These are phyloP conservation scores for Drosophila tropicalis DNA, from an alignment of 1,140 invertebrate genomes.

Conservation along the genomic window DNA sequence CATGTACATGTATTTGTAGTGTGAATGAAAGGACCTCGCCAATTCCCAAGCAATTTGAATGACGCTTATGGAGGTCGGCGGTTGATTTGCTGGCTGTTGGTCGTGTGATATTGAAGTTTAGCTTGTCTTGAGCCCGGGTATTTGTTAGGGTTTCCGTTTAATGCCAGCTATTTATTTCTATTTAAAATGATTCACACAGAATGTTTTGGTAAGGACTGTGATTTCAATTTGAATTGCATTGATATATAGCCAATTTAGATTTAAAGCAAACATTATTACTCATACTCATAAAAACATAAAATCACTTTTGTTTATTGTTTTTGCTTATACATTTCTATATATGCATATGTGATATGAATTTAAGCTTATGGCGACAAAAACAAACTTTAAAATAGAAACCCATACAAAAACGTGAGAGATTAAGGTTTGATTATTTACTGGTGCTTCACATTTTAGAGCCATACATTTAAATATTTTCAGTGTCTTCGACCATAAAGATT, in stretches of 20 bases:
- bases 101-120: constrained; percentile 6
- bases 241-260: neutral
- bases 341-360: too few species aligned
- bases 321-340: too few species aligned
- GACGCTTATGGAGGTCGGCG: neutral
- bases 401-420: too few species aligned
- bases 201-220: neutral
- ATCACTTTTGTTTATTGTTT: too few species aligned
- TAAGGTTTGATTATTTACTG: too few species aligned
- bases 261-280: too few species aligned
- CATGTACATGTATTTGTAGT: neutral
- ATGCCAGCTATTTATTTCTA: constrained; percentile 1
- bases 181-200: neutral
- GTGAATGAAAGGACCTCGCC: neutral
- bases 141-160: constrained; percentile 6
- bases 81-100: neutral
- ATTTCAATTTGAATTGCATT: neutral
- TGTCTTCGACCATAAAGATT: too few species aligned
- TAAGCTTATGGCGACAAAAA: too few species aligned
- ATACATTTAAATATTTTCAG: too few species aligned
- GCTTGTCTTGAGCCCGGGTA: neutral
- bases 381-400: too few species aligned
- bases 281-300: too few species aligned
- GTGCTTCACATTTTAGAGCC: too few species aligned
- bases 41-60: constrained; percentile 10